Evolutionary conservation across 1,140 invertebrate genomes (phyloP).

Genomic region (Maniola jurtina): DNA sequence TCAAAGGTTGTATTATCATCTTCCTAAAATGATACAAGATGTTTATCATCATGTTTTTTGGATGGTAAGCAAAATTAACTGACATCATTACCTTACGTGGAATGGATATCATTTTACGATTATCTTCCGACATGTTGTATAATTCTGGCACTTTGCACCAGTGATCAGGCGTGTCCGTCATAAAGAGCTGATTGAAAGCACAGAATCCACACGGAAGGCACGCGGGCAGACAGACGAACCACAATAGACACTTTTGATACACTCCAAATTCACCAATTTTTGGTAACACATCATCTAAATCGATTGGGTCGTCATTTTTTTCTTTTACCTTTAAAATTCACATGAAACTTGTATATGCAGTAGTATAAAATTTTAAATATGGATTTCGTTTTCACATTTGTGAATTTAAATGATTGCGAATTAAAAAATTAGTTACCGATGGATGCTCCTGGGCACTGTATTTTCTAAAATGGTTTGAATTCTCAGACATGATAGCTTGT

Average conservation of each 20-base stretch:
- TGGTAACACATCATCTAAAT: constrained; percentile 90
- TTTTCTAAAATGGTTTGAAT: constrained; percentile 20
- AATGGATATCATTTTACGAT: constrained; percentile 83
- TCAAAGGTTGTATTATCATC: constrained; percentile 73
- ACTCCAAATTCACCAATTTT: constrained; percentile 92
- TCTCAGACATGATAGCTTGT: constrained; percentile 22
- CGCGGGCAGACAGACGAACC: constrained; percentile 92
- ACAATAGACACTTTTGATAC: constrained; percentile 92
- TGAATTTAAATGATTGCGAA: neutral
- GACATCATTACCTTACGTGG: constrained; percentile 74
- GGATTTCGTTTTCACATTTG: neutral
- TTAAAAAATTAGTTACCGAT: constrained; percentile 39
- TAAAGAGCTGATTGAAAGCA: constrained; percentile 94
- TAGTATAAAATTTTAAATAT: no score
- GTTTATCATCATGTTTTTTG: constrained; percentile 5
- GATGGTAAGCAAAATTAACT: neutral
- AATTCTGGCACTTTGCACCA: constrained; percentile 88
- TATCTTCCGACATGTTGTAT: constrained; percentile 76
- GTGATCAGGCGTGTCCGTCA: constrained; percentile 89
- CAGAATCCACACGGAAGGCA: constrained; percentile 94
- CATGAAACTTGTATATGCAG: neutral
- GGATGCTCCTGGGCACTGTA: constrained; percentile 38
- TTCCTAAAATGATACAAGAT: constrained; percentile 51
- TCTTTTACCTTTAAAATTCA: constrained; percentile 50
- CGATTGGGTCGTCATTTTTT: constrained; percentile 71